These are phyloP conservation scores for Anguilla marmorata DNA, from an alignment of 2,797 vertebrate species.

Conservation along the genomic window DNA sequence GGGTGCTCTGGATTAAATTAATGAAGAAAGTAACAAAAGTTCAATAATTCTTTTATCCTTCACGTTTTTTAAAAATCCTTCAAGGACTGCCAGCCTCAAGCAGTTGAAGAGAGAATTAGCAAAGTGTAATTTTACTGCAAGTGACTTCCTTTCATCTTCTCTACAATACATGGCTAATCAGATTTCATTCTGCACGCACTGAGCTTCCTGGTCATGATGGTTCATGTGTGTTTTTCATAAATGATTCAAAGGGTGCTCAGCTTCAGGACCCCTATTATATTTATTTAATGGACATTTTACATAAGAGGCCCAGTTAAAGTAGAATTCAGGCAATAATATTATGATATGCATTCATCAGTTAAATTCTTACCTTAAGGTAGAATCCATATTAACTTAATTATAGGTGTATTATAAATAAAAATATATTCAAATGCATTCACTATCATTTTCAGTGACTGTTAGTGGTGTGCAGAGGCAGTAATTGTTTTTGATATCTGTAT, in stretches of 20 bases:
- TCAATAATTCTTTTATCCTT: constrained; percentile 13
- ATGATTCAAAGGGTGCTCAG: constrained; percentile 37
- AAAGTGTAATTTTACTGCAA: constrained; percentile 24
- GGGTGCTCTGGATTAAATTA: not conserved
- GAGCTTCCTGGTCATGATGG: constrained; percentile 21
- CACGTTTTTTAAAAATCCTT: not conserved
- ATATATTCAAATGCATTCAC: not conserved
- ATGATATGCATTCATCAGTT: not conserved
- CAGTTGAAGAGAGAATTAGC: constrained; percentile 22
- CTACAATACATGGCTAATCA: constrained; percentile 30
- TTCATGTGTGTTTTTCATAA: constrained; percentile 44
- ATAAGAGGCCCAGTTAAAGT: constrained; percentile 24
- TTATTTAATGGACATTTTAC: constrained; percentile 38
- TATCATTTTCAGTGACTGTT: not conserved
- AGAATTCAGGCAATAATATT: not conserved
- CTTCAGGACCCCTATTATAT: constrained; percentile 29
- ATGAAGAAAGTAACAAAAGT: constrained; percentile 13
- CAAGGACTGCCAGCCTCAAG: constrained; percentile 19
- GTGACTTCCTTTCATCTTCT: constrained; percentile 33
- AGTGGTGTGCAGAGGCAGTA: not conserved
- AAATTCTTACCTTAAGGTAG: not conserved
- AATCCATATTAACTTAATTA: not conserved
- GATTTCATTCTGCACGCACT: constrained; percentile 38
- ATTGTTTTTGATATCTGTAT: not conserved
- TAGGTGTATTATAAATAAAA: not conserved